These are phyloP conservation scores for Meles meles DNA, from an alignment of 2,113 vertebrate species.

Conservation along the genomic window DNA sequence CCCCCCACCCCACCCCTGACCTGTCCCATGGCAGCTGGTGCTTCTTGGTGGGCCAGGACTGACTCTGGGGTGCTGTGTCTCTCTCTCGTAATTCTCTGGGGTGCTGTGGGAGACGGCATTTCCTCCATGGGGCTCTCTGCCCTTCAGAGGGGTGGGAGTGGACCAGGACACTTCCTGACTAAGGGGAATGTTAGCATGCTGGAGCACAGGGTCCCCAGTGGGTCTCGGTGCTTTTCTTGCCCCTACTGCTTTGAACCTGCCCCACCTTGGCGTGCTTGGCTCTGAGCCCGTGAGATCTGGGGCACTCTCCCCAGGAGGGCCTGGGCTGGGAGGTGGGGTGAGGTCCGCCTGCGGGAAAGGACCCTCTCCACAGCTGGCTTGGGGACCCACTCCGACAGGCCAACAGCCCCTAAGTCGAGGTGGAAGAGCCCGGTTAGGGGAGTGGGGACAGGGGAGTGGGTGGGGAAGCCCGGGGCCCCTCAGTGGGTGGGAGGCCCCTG, in stretches of 20 bases:
- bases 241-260: background rate
- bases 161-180: background rate
- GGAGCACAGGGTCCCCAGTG: background rate
- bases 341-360: background rate
- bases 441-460: background rate
- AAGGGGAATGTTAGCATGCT: background rate
- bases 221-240: background rate
- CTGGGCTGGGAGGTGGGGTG: background rate
- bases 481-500: background rate
- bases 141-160: background rate
- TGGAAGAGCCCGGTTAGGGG: background rate
- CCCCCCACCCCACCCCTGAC: background rate
- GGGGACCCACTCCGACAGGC: background rate
- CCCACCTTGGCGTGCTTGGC: background rate
- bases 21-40: background rate
- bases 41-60: background rate
- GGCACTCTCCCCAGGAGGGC: background rate
- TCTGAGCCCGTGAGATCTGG: background rate
- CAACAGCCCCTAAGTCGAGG: background rate
- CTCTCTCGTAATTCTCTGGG: background rate
- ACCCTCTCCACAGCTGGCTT: background rate
- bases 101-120: background rate
- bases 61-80: background rate
- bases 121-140: background rate
- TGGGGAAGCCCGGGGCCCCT: background rate